These are phyloP conservation scores for Aurelia aurita DNA, from an alignment of 30 jellyfish, hydroid and myxozoan species.

Conservation along the genomic window DNA sequence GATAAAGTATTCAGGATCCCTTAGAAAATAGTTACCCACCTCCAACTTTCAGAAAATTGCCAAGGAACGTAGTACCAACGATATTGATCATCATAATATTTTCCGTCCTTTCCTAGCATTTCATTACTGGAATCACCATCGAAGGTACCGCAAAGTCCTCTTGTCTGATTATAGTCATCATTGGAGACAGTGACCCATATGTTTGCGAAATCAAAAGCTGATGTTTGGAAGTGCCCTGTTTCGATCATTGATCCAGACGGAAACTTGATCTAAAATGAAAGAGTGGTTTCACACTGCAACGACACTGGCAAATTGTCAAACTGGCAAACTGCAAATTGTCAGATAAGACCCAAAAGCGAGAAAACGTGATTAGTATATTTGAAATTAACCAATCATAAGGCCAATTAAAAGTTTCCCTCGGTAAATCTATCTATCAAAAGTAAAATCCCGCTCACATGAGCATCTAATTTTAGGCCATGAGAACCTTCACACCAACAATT, in stretches of 20 bases:
- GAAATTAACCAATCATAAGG: too few species aligned
- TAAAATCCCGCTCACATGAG: too few species aligned
- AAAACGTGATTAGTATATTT: too few species aligned
- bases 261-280: slow-evolving; percentile 23
- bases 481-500: too few species aligned
- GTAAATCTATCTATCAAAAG: too few species aligned
- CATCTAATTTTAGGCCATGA: too few species aligned
- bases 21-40: slow-evolving; percentile 9
- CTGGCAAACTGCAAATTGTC: too few species aligned
- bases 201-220: slow-evolving; percentile 18
- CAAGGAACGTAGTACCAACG: slow-evolving; percentile 8
- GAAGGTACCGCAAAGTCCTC: slow-evolving; percentile 70
- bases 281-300: not conserved
- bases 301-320: too few species aligned
- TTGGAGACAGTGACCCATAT: slow-evolving; percentile 49
- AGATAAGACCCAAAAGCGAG: too few species aligned
- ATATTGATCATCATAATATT: not conserved
- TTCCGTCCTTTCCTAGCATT: slow-evolving; percentile 46
- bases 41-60: slow-evolving; percentile 67
- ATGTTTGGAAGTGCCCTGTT: not conserved
- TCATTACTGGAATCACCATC: slow-evolving; percentile 45
- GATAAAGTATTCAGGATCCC: too few species aligned
- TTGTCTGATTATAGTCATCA: slow-evolving; percentile 36
- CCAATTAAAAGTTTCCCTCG: too few species aligned
- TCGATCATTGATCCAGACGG: slow-evolving; percentile 61